Evolutionary conservation across 2,888 invertebrate genomes (phyloP).

Genomic region (Acleris laterana): DNA sequence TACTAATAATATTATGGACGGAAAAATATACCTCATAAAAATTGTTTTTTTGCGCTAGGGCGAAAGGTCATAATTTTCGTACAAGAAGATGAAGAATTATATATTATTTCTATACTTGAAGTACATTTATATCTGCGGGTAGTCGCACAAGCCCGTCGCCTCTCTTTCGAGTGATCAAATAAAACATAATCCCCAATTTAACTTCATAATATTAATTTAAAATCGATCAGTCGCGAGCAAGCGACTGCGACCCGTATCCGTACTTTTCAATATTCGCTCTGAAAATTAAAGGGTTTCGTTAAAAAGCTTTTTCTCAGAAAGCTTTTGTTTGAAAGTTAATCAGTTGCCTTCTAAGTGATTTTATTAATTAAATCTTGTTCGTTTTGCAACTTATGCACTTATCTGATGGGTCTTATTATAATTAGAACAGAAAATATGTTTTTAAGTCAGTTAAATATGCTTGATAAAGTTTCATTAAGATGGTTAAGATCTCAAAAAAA

Average conservation of each 20-base stretch:
- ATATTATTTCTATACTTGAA: background rate
- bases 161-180: constrained; percentile 64
- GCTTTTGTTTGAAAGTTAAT: constrained; percentile 58
- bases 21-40: too few species aligned
- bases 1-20: too few species aligned
- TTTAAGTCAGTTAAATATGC: too few species aligned
- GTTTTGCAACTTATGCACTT: background rate
- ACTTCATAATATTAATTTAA: constrained; percentile 81
- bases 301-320: constrained; percentile 54
- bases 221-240: constrained; percentile 73
- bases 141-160: constrained; percentile 25
- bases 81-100: too few species aligned
- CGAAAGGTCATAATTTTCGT: too few species aligned
- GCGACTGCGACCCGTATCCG: constrained; percentile 57
- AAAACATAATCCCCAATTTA: constrained; percentile 81
- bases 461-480: too few species aligned
- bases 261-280: constrained; percentile 61
- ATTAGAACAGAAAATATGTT: too few species aligned
- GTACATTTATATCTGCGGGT: background rate
- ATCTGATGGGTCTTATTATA: background rate
- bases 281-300: constrained; percentile 70
- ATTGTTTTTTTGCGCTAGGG: too few species aligned
- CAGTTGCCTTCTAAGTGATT: constrained; percentile 46
- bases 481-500: too few species aligned
- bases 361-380: background rate